Conservation (phyloP, 2,797 vertebrate genomes). For the Alectoris magna region DNA sequence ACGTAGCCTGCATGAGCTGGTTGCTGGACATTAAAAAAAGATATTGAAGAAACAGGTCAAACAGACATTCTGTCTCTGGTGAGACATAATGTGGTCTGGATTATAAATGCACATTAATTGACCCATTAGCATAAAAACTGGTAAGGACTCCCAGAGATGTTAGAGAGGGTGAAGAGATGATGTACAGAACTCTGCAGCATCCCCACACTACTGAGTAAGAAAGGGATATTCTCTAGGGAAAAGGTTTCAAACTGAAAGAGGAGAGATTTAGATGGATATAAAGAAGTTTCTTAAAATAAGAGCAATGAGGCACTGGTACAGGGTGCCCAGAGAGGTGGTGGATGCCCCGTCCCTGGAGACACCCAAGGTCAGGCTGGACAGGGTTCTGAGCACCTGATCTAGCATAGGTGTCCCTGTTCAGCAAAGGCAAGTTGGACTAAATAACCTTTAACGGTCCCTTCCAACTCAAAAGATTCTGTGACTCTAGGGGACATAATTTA, state of each 20-base stretch:
- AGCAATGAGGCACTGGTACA: too few species aligned
- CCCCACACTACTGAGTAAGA: not conserved
- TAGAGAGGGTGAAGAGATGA: not conserved
- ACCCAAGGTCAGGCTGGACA: too few species aligned
- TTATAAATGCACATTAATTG: not conserved
- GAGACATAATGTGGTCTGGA: not conserved
- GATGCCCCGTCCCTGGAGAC: too few species aligned
- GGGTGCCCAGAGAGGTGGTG: too few species aligned
- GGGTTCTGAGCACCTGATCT: too few species aligned
- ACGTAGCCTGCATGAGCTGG: not conserved
- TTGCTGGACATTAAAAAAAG: not conserved
- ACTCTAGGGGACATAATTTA: not conserved
- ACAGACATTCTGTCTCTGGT: too few species aligned
- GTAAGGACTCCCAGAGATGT: not conserved
- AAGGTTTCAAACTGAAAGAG: not conserved
- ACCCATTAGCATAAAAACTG: not conserved
- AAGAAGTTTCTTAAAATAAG: too few species aligned
- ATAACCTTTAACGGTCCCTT: too few species aligned
- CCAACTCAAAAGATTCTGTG: too few species aligned
- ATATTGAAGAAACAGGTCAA: not conserved
- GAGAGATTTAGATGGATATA: too few species aligned
- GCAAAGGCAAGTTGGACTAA: not conserved
- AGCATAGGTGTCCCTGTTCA: too few species aligned
- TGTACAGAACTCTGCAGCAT: not conserved
- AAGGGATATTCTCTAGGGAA: not conserved